Evolutionary conservation across 2,797 vertebrate species (phyloP), one percentile per base, ranked within the genome.

Genomic region (Hippoglossus hippoglossus): DNA sequence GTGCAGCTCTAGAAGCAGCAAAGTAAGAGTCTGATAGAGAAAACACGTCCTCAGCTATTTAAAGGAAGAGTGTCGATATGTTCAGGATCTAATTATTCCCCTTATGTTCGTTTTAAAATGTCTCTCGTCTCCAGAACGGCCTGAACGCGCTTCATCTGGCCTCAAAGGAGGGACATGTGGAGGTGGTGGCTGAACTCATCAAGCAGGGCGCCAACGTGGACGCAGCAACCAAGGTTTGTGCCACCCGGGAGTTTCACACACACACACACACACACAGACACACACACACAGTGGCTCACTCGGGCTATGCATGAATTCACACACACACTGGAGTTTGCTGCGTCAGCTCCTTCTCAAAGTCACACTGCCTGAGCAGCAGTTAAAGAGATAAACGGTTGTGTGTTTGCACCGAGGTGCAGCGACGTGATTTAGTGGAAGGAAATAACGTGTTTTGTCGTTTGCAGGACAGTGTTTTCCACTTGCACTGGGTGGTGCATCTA

Each of bases 91-190:
- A 47, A n/a, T n/a, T 44, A 0, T 18, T 18, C 41, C 41, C 46
- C 18, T n/a, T 47, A 4, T 47, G 16, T 19, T 34, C 9, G 11
- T 56, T 34, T 31, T 28, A 26, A 28, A 28, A 11, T 36, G 11
- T 21, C 11, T 61, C 12, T 50, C n/a, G 12, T 41, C 16, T 51
- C 52, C 90, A 99, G 98, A 99, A 99, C 80, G 98, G 98, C 28
- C 92, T 99, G 89, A 99, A 99, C 0, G 98, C 98, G 13, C 97
- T 99, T 79, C 98, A 99, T 91, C 95, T 99, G 1, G 97, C 98
- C 73, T 98, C 98, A 36, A 99, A 99, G 93, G 98, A 99, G 95
- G 98, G 98, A 36, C 98, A 99, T 0, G 95, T 98, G 61, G 98
- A 98, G 88, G 96, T 99, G 82, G 98, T 99, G 79, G 95, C 97